A percentile compares a stretch with the other conserved stretches of the same genome.
These are phyloP conservation scores for Spilogale gracilis DNA, from an alignment of 2,113 vertebrate species.

Conservation along the genomic window DNA sequence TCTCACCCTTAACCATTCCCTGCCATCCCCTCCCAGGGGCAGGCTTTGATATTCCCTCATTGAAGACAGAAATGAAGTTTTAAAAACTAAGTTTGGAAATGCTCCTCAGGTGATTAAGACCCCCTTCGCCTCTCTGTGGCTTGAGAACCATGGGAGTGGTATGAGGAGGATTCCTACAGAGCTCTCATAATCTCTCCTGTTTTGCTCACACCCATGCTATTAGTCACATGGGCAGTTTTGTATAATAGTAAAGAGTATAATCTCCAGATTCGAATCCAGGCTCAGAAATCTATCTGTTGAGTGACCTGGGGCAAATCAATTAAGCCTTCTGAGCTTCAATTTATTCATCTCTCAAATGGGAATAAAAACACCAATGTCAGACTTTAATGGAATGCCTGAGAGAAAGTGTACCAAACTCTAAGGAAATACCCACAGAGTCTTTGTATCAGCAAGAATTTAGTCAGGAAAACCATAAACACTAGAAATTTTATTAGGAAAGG, in stretches of 20 bases:
- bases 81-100: not conserved
- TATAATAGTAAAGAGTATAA: not conserved
- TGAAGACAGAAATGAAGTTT: not conserved
- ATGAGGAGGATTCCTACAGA: not conserved
- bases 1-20: not conserved
- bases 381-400: not conserved
- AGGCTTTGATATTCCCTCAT: not conserved
- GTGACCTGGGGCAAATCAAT: not conserved
- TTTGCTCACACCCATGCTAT: not conserved
- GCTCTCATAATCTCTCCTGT: not conserved
- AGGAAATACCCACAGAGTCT: not conserved
- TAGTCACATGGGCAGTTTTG: not conserved
- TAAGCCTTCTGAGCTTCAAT: not conserved
- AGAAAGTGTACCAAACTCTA: not conserved
- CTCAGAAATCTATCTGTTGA: slow-evolving; percentile 12
- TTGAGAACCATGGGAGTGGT: not conserved
- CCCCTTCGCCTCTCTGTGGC: not conserved
- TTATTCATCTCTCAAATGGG: not conserved
- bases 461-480: not conserved
- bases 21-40: not conserved
- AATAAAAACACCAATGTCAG: not conserved
- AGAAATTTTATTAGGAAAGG: not conserved
- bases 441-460: not conserved
- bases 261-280: not conserved
- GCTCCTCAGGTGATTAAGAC: not conserved